Evolutionary conservation across 2,888 invertebrate genomes (phyloP).

Genomic region (Asteroscopus sphinx): DNA sequence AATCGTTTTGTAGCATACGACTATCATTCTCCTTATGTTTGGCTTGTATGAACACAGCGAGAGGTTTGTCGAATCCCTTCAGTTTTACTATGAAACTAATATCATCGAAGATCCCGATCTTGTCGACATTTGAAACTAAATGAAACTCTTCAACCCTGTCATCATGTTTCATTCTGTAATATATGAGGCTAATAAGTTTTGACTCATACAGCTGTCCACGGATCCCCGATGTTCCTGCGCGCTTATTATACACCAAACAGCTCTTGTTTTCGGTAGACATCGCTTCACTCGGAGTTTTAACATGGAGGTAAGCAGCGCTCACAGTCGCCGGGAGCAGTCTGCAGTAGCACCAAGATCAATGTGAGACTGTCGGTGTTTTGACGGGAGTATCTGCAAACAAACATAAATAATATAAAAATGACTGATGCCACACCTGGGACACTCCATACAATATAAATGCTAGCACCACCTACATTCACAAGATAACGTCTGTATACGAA

Average conservation of each 20-base stretch:
- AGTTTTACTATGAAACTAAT: conserved; percentile 42
- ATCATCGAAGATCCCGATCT: conserved; percentile 51
- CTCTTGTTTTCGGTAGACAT: not conserved
- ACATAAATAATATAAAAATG: no score
- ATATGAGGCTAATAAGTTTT: conserved; percentile 47
- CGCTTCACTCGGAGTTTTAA: no score
- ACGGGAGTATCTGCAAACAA: no score
- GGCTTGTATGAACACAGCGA: conserved; percentile 44
- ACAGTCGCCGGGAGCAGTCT: not conserved
- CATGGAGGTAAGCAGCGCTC: not conserved
- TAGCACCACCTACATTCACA: no score
- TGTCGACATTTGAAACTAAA: conserved; percentile 49
- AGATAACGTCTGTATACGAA: no score
- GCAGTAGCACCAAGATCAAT: not conserved
- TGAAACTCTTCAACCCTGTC: conserved; percentile 32
- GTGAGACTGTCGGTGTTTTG: no score
- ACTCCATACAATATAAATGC: no score
- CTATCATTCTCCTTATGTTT: conserved; percentile 44
- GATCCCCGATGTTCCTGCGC: conserved; percentile 38
- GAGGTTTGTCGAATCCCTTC: conserved; percentile 11
- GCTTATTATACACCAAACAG: conserved; percentile 14
- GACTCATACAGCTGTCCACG: conserved; percentile 49
- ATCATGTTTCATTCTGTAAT: conserved; percentile 37
- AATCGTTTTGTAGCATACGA: conserved; percentile 19
- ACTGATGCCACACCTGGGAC: no score